Evolutionary conservation across 2,888 invertebrate genomes (phyloP), one percentile per base, ranked within the genome.

Genomic region (Hipparchia sbordonii): DNA sequence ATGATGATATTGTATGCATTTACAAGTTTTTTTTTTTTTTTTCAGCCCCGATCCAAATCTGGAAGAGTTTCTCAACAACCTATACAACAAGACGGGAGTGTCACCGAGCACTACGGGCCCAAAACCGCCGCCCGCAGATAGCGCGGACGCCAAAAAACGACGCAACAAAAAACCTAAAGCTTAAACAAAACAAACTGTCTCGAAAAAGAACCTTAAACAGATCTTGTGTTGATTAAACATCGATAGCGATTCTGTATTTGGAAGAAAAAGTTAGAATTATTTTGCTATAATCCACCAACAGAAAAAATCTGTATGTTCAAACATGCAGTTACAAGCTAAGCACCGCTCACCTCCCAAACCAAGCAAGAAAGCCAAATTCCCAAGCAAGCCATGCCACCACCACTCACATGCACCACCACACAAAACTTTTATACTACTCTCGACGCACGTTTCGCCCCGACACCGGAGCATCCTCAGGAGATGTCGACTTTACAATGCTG

Each of bases 41-140:
- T 83, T 0, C 87, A 96, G 96, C 77, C 95, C 95, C 82, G 97
- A 97, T 81, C 95, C 96, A 61, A 97, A 97, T 85, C 93, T 97
- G 77, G 97, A 97, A 85, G 97, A 97, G 88, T 96, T 97, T 87
- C 94, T 97, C 80, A 97, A 96, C 90, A 96, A 96, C 82, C 90
- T 97, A 77, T 97, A 97, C 90, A 96, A 95, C 83, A 96, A 96
- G 84, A 94, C 95, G 60, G 92, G 92, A 3, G 89, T 86, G 74
- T 77, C 93, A 72, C 76, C 83, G 80, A 79, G 81, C 87, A 75
- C 86, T 67, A 73, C 87, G 52, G 79, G 78, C 76, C 68, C 81
- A 48, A 82, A 79, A 13, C 80, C 77, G 12, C 76, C 81, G 72
- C 67, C 81, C 51, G 70, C 86, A 79, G 77, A 82, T 79, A 23